Evolutionary conservation across 2,113 vertebrate species (phyloP).

Genomic region (Syngnathus floridae): DNA sequence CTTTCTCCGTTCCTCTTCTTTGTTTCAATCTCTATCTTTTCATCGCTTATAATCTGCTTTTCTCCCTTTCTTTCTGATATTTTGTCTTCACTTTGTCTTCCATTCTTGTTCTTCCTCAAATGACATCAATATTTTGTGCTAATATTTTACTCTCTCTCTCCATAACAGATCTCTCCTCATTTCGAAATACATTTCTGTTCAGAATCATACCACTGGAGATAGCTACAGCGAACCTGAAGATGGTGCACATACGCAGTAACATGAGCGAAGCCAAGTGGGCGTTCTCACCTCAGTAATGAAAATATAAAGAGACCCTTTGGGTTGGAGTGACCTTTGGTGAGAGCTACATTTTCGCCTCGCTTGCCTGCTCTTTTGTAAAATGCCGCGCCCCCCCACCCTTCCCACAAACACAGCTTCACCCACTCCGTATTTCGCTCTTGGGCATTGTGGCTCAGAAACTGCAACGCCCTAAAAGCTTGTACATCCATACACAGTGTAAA

Average conservation of each 20-base stretch:
- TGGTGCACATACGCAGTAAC: conserved; percentile 49
- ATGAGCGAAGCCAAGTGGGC: conserved; percentile 25
- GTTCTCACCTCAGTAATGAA: conserved; percentile 62
- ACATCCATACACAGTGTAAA: conserved; percentile 64
- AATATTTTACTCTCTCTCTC: neutral
- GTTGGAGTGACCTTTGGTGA: conserved; percentile 69
- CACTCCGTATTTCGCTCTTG: conserved; percentile 35
- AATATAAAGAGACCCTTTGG: conserved; percentile 69
- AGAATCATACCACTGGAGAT: conserved; percentile 22
- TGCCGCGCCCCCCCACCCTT: conserved; percentile 20
- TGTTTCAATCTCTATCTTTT: conserved; percentile 27
- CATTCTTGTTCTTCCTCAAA: neutral
- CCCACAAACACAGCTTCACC: conserved; percentile 6
- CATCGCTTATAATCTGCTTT: conserved; percentile 1
- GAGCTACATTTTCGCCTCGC: conserved; percentile 58
- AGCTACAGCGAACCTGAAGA: conserved; percentile 48
- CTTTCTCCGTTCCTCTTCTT: conserved; percentile 34
- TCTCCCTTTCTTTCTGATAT: neutral
- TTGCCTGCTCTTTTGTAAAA: conserved; percentile 69
- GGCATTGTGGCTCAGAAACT: conserved; percentile 54
- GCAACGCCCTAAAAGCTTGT: conserved; percentile 52
- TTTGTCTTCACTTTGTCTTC: neutral
- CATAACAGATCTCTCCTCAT: neutral
- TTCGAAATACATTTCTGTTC: conserved; percentile 8
- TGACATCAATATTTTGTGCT: neutral